Conservation (phyloP, 2,888 invertebrate species). For the Acronicta leporina region DNA sequence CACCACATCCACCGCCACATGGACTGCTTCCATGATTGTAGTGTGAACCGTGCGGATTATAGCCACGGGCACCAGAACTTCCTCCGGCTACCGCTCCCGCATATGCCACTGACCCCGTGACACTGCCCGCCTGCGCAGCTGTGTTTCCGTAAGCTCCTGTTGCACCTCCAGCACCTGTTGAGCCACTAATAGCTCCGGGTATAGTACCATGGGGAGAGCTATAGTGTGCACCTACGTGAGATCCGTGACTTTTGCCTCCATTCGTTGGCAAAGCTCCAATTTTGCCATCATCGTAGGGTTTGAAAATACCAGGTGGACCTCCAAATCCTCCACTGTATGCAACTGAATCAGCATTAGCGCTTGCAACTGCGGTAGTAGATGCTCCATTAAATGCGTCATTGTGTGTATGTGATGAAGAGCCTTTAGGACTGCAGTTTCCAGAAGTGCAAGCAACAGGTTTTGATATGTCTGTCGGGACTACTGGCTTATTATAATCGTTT, state of each 20-base stretch:
- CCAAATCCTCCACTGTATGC: constrained; percentile 82
- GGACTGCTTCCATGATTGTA: constrained; percentile 54
- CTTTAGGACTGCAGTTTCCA: constrained; percentile 52
- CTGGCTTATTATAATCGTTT: constrained; percentile 23
- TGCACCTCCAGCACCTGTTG: constrained; percentile 18
- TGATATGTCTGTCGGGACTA: constrained; percentile 24
- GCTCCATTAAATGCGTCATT: constrained; percentile 31
- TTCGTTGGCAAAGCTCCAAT: constrained; percentile 26
- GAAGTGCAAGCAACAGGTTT: constrained; percentile 49
- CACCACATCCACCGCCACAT: constrained; percentile 67
- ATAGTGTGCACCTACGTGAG: constrained; percentile 40
- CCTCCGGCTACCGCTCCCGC: constrained; percentile 66
- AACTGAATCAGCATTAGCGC: constrained; percentile 67
- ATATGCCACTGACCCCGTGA: constrained; percentile 62
- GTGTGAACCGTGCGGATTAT: constrained; percentile 42
- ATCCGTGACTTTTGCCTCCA: constrained; percentile 33
- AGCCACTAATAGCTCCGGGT: constrained; percentile 6
- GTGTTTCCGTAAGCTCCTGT: constrained; percentile 36
- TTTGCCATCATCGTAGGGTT: constrained; percentile 76
- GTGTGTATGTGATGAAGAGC: constrained; percentile 14
- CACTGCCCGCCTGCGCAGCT: constrained; percentile 34
- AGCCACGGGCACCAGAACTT: constrained; percentile 57
- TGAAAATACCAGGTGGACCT: constrained; percentile 81
- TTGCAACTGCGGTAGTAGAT: constrained; percentile 56
- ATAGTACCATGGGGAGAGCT: constrained; percentile 21